Conservation (phyloP, 2,888 invertebrate species). For the Drosophila infuscata region DNA sequence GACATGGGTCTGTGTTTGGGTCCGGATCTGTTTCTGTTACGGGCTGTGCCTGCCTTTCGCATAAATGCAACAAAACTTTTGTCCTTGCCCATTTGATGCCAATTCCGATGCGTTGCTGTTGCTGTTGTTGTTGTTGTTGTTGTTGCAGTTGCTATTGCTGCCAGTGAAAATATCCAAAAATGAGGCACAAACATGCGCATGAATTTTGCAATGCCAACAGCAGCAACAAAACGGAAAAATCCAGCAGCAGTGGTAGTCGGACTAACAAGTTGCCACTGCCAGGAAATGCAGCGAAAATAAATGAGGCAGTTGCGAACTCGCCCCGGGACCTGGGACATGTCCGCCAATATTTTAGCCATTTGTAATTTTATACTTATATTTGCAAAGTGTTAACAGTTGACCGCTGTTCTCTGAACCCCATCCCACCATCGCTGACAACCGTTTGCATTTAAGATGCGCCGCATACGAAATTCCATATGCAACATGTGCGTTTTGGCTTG, state of each 20-base stretch:
- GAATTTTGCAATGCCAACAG: constrained; percentile 70
- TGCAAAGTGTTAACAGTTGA: constrained; percentile 36
- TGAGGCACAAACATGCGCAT: constrained; percentile 82
- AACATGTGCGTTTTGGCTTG: constrained; percentile 33
- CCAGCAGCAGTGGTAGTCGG: constrained; percentile 33
- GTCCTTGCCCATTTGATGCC: constrained; percentile 65
- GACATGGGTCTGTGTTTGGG: constrained; percentile 34
- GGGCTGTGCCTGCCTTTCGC: constrained; percentile 39
- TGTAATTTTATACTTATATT: constrained; percentile 73
- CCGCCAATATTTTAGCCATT: constrained; percentile 73
- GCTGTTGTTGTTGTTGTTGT: constrained; percentile 5
- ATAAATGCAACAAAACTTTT: constrained; percentile 65
- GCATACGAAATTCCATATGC: constrained; percentile 55
- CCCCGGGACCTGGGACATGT: constrained; percentile 53
- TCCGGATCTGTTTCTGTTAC: constrained; percentile 51
- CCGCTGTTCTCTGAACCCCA: constrained; percentile 27
- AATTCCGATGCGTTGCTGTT: constrained; percentile 54
- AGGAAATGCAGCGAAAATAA: constrained; percentile 64
- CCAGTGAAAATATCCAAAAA: constrained; percentile 71
- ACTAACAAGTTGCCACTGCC: constrained; percentile 67
- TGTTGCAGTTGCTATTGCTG: constrained; percentile 31
- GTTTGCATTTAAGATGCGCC: constrained; percentile 61
- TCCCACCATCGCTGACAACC: constrained; percentile 24
- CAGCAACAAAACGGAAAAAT: constrained; percentile 10
- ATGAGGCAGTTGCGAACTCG: constrained; percentile 64